These are phyloP conservation scores for Epinephelus cyanopodus DNA, from an alignment of 2,113 vertebrate species.

Conservation along the genomic window DNA sequence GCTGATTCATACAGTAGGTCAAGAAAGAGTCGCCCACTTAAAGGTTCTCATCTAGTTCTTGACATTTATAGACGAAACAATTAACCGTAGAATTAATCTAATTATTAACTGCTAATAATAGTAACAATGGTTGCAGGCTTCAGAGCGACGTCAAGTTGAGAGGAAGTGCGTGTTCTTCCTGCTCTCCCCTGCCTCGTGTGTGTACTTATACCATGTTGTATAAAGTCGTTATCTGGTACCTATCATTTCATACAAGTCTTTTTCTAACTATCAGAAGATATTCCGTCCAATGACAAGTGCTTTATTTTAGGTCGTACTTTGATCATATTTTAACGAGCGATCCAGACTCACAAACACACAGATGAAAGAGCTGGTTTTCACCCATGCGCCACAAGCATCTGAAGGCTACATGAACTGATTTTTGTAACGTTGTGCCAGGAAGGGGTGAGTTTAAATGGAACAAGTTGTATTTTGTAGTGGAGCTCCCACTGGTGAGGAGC, in stretches of 20 bases:
- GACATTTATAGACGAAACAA: background rate
- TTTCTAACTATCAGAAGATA: slow-evolving; percentile 26
- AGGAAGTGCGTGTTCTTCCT: slow-evolving; percentile 17
- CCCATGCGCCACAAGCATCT: slow-evolving; percentile 18
- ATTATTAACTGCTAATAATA: background rate
- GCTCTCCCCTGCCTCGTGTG: slow-evolving; percentile 20
- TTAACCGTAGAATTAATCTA: background rate
- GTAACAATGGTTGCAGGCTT: background rate
- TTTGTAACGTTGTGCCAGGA: slow-evolving; percentile 55
- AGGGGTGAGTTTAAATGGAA: slow-evolving; percentile 43
- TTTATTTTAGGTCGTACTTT: slow-evolving; percentile 42
- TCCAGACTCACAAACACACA: slow-evolving; percentile 13
- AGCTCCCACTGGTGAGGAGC: slow-evolving; percentile 59
- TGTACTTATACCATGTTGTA: slow-evolving; percentile 63
- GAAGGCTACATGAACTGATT: slow-evolving; percentile 27
- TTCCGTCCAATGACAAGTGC: slow-evolving; percentile 29
- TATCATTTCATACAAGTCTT: slow-evolving; percentile 20
- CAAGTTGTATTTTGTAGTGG: slow-evolving; percentile 69
- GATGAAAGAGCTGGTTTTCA: slow-evolving; percentile 16
- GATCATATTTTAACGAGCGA: background rate
- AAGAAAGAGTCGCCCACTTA: background rate
- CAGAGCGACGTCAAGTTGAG: background rate
- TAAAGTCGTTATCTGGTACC: slow-evolving; percentile 36
- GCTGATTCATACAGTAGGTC: background rate
- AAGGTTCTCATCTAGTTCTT: background rate